These are phyloP conservation scores for Sarcophilus harrisii DNA, from an alignment of 2,797 vertebrate genomes.

Conservation along the genomic window DNA sequence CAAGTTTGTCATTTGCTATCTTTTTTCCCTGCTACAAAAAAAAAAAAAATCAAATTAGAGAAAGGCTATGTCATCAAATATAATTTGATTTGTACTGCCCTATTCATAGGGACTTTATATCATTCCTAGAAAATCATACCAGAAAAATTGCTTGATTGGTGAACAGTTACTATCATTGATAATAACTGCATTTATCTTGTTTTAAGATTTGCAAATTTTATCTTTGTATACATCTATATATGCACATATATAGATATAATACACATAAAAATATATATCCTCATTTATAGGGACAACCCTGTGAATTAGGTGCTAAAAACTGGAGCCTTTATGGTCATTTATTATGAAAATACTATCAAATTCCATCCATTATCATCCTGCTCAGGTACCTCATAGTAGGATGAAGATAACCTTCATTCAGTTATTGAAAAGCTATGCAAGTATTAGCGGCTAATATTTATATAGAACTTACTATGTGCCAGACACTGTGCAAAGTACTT, in stretches of 20 bases:
- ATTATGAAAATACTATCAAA: background rate
- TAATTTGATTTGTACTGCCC: background rate
- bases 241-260: background rate
- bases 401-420: background rate
- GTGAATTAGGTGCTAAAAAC: background rate
- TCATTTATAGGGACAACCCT: background rate
- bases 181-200: background rate
- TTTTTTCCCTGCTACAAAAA: background rate
- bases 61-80: background rate
- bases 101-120: background rate
- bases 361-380: background rate
- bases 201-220: background rate
- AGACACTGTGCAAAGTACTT: background rate
- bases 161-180: background rate
- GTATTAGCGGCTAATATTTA: background rate
- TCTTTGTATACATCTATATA: background rate
- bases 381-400: background rate
- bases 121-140: background rate
- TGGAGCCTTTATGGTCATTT: background rate
- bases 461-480: background rate
- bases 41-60: background rate
- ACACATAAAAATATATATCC: background rate
- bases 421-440: background rate
- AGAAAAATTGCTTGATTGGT: background rate
- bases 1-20: constrained; percentile 32